A percentile compares a stretch with the other conserved stretches of the same genome.
Evolutionary conservation across 2,113 vertebrate species (phyloP).

Genomic region (Myocastor coypus): DNA sequence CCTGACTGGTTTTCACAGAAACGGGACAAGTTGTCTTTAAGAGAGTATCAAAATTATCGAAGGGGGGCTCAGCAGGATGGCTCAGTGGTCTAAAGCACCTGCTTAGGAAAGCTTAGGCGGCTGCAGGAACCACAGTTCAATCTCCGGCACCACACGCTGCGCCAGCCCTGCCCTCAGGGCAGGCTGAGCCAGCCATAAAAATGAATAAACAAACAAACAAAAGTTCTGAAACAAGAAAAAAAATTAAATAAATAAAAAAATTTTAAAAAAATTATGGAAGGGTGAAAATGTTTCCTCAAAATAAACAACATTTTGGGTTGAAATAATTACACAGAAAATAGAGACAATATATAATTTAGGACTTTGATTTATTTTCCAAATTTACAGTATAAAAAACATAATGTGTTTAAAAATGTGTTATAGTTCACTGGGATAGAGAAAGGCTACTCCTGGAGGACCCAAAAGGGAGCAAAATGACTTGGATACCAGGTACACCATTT

Average conservation of each 20-base stretch:
- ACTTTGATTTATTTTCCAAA: conserved; percentile 87
- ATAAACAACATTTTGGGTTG: not conserved
- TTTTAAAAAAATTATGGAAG: not conserved
- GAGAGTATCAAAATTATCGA: not conserved
- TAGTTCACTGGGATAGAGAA: conserved; percentile 67
- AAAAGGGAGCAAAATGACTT: conserved; percentile 79
- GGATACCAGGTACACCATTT: conserved; percentile 71
- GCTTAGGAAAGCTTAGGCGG: too few relatives aligned
- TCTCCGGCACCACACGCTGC: too few relatives aligned
- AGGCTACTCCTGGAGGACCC: conserved; percentile 77
- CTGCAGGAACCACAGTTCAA: too few relatives aligned
- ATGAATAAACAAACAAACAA: too few relatives aligned
- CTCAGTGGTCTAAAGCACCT: too few relatives aligned
- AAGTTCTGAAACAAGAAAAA: too few relatives aligned
- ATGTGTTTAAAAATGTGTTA: conserved; percentile 83
- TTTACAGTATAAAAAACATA: conserved; percentile 86
- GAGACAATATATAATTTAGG: conserved; percentile 45
- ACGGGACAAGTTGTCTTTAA: not conserved
- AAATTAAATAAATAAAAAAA: too few relatives aligned
- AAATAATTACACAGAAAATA: conserved; percentile 1
- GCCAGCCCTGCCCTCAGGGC: too few relatives aligned
- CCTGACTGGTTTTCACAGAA: not conserved
- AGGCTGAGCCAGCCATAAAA: too few relatives aligned
- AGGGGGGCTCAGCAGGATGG: too few relatives aligned
- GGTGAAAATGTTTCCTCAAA: not conserved